These are phyloP conservation scores for Aphelinus certus DNA, from an alignment of 1,140 invertebrate genomes.

Conservation along the genomic window DNA sequence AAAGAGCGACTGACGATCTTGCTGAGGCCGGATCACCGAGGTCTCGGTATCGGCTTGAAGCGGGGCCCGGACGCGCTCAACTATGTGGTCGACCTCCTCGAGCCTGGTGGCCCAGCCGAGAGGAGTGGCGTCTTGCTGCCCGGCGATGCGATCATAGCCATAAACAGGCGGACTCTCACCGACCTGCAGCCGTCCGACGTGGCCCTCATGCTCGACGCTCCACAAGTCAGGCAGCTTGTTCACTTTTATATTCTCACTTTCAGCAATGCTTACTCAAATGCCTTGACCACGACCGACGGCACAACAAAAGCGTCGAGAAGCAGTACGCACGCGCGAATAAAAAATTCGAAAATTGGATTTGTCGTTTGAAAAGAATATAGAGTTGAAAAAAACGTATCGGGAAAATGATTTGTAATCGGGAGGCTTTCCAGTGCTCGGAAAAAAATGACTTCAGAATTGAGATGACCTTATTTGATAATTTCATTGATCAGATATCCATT, in stretches of 20 bases:
- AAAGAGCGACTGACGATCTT: constrained; percentile 59
- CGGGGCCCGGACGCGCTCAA: constrained; percentile 55
- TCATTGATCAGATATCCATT: not conserved
- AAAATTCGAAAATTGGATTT: not conserved
- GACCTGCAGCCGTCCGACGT: constrained; percentile 58
- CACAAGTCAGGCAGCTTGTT: constrained; percentile 49
- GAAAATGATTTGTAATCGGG: too few relatives aligned
- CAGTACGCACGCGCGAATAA: too few relatives aligned
- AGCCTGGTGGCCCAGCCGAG: constrained; percentile 69
- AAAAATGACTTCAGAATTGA: too few relatives aligned
- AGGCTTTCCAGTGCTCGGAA: too few relatives aligned
- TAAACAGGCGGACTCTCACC: constrained; percentile 68
- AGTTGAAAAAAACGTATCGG: too few relatives aligned
- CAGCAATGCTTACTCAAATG: too few relatives aligned
- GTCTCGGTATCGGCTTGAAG: constrained; percentile 57
- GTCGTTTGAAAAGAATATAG: not conserved
- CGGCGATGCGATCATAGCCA: constrained; percentile 74
- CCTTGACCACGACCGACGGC: too few relatives aligned
- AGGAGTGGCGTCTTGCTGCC: constrained; percentile 73
- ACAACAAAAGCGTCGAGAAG: too few relatives aligned
- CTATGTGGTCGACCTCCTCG: constrained; percentile 59
- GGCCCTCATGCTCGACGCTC: constrained; percentile 55
- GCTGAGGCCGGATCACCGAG: constrained; percentile 60
- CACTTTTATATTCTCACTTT: too few relatives aligned
- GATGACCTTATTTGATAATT: not conserved